phyloP scores from a whole-genome alignment of 2,888 invertebrate species.

The Glaucopsyche alexis region DNA sequence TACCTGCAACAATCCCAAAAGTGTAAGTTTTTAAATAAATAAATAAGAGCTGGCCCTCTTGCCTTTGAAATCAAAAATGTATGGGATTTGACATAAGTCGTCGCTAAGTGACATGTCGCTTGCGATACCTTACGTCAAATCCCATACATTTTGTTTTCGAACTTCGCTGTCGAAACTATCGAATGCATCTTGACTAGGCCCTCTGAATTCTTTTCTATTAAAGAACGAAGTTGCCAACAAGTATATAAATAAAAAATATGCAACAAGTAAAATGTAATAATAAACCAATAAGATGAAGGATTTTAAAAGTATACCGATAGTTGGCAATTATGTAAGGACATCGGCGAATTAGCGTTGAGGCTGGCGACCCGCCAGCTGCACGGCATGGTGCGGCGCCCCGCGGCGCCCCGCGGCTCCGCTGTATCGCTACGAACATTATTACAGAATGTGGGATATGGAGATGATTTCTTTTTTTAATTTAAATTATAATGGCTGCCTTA shows the following conservation, averaged over 20 bases:
- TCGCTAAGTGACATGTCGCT: no score
- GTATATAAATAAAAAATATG: constrained; percentile 3
- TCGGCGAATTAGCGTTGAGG: constrained; percentile 68
- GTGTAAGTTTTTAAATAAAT: background rate
- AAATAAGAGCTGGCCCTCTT: no score
- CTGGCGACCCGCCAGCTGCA: constrained; percentile 65
- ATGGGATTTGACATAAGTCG: no score
- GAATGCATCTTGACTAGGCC: no score
- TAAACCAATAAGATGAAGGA: constrained; percentile 23
- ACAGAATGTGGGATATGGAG: background rate
- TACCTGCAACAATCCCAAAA: no score
- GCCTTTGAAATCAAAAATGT: no score
- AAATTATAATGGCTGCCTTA: no score
- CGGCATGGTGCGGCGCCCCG: constrained; percentile 36
- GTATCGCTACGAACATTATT: constrained; percentile 38
- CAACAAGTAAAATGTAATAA: constrained; percentile 16
- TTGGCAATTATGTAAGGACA: constrained; percentile 72
- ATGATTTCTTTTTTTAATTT: no score
- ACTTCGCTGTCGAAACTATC: no score
- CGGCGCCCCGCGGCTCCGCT: constrained; percentile 28
- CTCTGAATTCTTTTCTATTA: background rate
- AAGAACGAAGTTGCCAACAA: background rate
- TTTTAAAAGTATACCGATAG: constrained; percentile 53
- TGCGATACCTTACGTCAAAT: no score
- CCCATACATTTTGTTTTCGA: no score